These are phyloP conservation scores for Acleris cristana DNA, from an alignment of 2,888 invertebrate genomes.

Conservation along the genomic window DNA sequence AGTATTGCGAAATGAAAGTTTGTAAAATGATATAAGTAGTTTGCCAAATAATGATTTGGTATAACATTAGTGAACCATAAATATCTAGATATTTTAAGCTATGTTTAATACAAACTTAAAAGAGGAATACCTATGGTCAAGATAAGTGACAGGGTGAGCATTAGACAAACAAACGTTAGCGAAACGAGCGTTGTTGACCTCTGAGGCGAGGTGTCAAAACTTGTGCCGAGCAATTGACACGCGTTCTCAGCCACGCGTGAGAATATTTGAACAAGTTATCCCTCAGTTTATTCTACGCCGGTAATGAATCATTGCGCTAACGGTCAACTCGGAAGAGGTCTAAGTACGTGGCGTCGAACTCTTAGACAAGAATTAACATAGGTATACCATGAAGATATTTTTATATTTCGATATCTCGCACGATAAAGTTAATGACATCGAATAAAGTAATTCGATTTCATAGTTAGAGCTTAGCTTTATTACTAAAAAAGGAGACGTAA, in stretches of 20 bases:
- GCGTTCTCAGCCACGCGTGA: conserved; percentile 72
- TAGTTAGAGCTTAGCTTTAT: no score
- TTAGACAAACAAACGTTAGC: conserved; percentile 70
- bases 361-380: conserved; percentile 63
- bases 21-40: no score
- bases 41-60: conserved; percentile 8
- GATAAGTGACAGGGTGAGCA: conserved; percentile 51
- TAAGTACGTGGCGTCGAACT: conserved; percentile 67
- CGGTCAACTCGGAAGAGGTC: conserved; percentile 70
- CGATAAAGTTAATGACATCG: no score
- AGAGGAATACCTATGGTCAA: conserved; percentile 40
- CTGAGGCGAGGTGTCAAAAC: conserved; percentile 73
- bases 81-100: neutral
- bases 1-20: no score
- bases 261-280: conserved; percentile 78
- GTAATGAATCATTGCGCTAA: conserved; percentile 81
- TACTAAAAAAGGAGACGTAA: no score
- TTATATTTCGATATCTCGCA: no score
- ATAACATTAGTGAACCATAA: no score
- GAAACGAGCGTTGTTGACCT: conserved; percentile 74
- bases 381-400: conserved; percentile 37
- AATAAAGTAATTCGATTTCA: no score
- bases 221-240: conserved; percentile 73
- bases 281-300: conserved; percentile 74
- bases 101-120: neutral